Percentiles rank a stretch among this genome's conserved stretches.
Evolutionary conservation across 2,113 vertebrate species (phyloP).

Genomic region (Oryzias woworae): DNA sequence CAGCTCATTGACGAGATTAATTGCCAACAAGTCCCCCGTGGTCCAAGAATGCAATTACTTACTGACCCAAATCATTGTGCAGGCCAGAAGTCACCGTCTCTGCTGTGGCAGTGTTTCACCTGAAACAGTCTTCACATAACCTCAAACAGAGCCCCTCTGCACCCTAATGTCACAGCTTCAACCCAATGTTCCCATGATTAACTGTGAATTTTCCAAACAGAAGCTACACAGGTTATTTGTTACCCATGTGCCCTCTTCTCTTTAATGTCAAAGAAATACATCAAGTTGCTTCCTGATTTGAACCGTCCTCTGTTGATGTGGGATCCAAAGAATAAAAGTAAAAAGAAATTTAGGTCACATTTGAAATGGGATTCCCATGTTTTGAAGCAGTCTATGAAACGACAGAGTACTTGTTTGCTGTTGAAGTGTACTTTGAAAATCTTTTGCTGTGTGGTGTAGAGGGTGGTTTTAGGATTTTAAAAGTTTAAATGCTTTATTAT

Average conservation of each 20-base stretch:
- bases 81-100: conserved; percentile 57
- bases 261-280: conserved; percentile 7
- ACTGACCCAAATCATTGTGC: conserved; percentile 76
- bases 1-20: conserved; percentile 67
- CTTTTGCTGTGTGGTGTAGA: neutral
- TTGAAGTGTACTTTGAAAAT: neutral
- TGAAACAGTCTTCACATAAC: conserved; percentile 38
- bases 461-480: neutral
- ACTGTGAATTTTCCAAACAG: neutral
- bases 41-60: conserved; percentile 73
- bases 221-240: neutral
- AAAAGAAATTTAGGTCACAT: too few species aligned
- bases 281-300: conserved; percentile 3
- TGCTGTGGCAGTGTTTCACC: conserved; percentile 43
- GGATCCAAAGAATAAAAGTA: neutral
- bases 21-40: conserved; percentile 65
- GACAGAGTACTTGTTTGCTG: neutral
- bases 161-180: conserved; percentile 1
- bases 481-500: neutral
- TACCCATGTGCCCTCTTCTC: neutral
- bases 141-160: conserved; percentile 19
- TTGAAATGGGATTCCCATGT: too few species aligned
- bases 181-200: conserved; percentile 12
- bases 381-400: too few species aligned
- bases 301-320: neutral